Conservation (phyloP, 1,140 invertebrate species). For the Ceratitis capitata region DNA sequence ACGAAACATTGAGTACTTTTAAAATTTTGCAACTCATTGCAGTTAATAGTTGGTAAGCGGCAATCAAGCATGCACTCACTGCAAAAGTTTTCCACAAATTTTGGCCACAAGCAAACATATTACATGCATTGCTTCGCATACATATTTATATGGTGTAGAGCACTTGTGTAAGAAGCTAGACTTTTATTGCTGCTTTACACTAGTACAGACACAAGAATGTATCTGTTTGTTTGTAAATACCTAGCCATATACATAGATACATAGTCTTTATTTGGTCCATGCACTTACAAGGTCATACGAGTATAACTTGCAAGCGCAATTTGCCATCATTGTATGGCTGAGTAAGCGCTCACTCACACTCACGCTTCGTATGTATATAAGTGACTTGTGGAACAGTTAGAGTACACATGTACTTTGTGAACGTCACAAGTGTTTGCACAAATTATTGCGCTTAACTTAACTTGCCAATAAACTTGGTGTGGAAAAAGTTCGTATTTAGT, state of each 20-base stretch:
- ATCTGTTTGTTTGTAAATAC: neutral
- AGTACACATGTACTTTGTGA: neutral
- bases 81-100: slow-evolving; percentile 1
- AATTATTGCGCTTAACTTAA: slow-evolving; percentile 6
- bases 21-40: slow-evolving; percentile 24
- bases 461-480: neutral
- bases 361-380: neutral
- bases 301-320: neutral
- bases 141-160: no score
- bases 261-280: neutral
- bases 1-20: neutral
- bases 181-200: no score
- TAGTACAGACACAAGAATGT: neutral
- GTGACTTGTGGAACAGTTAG: neutral
- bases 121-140: neutral
- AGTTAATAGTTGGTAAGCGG: slow-evolving; percentile 23
- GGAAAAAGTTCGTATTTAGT: neutral
- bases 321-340: neutral
- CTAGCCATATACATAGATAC: neutral
- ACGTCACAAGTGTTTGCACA: neutral
- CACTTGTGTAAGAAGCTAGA: no score
- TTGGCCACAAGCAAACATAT: slow-evolving; percentile 17
- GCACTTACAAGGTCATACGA: neutral
- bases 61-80: neutral
- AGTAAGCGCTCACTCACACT: neutral